Conservation (phyloP, 2,888 invertebrate species). For the Thecophora atra region DNA sequence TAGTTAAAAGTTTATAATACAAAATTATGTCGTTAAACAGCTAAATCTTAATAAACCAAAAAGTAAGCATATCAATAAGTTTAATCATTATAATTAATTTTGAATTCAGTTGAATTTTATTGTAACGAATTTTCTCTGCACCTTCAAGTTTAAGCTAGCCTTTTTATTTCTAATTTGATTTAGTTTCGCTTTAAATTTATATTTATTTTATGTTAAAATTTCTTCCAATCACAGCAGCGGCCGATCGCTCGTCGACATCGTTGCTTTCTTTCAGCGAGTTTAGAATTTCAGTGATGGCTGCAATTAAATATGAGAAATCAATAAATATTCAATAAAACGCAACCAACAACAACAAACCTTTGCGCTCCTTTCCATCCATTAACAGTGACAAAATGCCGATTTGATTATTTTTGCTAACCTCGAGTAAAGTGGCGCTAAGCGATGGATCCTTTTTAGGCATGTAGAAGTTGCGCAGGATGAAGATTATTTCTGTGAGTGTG, state of each 20-base stretch:
- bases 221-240: conserved; percentile 48
- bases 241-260: conserved; percentile 43
- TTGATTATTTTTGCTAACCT: conserved; percentile 61
- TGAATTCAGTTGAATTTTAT: conserved; percentile 13
- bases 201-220: conserved; percentile 49
- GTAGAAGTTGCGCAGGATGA: conserved; percentile 56
- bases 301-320: neutral
- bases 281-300: conserved; percentile 53
- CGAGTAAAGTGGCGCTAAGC: conserved; percentile 53
- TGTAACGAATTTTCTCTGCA: conserved; percentile 1
- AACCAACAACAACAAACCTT: conserved; percentile 48
- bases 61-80: neutral
- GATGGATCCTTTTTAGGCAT: conserved; percentile 54
- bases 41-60: no score
- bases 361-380: conserved; percentile 58
- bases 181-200: conserved; percentile 3
- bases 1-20: no score
- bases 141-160: neutral
- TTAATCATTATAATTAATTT: neutral
- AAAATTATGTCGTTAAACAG: no score
- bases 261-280: conserved; percentile 49
- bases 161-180: conserved; percentile 4
- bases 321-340: conserved; percentile 18
- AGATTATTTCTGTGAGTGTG: conserved; percentile 57
- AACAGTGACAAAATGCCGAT: conserved; percentile 59